Percentiles rank a stretch among this genome's conserved stretches.
Evolutionary conservation across 2,797 vertebrate genomes (phyloP).

Genomic region (Lepidocolaptes lacrymiger): DNA sequence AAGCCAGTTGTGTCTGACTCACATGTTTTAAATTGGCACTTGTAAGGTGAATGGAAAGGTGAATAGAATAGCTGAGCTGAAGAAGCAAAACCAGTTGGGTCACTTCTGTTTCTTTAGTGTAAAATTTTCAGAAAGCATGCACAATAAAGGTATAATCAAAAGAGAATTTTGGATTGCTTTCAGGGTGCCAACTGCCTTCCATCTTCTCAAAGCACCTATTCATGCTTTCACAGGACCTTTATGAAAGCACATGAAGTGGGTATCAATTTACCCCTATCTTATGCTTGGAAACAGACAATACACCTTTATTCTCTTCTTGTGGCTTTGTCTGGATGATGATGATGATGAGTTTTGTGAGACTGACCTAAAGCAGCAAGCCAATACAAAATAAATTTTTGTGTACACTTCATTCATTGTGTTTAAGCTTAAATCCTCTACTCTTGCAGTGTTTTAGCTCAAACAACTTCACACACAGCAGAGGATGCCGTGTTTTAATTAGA

Average conservation of each 20-base stretch:
- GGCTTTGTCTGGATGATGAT: neutral
- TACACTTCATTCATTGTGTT: neutral
- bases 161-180: constrained; percentile 23
- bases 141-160: neutral
- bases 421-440: neutral
- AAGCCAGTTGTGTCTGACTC: neutral
- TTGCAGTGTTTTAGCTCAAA: neutral
- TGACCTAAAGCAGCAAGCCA: neutral
- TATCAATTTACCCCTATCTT: neutral
- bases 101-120: constrained; percentile 8
- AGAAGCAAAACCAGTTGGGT: constrained; percentile 17
- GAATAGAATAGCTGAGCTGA: neutral
- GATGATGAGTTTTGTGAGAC: neutral
- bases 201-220: constrained; percentile 25
- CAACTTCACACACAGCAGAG: neutral
- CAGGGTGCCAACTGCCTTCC: neutral
- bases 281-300: neutral
- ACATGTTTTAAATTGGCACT: constrained; percentile 7
- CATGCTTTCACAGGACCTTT: constrained; percentile 17
- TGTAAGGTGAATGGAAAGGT: neutral
- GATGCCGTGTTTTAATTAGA: neutral
- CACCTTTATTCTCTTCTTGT: neutral
- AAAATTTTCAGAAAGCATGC: neutral
- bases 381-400: neutral
- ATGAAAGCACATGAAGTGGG: neutral